phyloP scores from a whole-genome alignment of 1,140 invertebrate species.

The Chironomus striatipennis region DNA sequence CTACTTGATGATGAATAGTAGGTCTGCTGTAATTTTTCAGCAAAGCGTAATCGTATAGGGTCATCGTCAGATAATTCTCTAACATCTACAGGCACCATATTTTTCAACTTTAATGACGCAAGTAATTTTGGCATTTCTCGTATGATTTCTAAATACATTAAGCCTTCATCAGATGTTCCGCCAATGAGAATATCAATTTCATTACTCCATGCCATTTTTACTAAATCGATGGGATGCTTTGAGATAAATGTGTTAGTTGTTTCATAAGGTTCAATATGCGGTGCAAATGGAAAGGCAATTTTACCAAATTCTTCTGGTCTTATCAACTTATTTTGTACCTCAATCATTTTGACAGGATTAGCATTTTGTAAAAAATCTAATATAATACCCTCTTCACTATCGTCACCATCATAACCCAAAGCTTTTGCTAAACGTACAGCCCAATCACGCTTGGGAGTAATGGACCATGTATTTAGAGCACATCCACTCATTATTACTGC shows the following conservation, averaged over 20 bases:
- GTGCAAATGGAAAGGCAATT: conserved; percentile 25
- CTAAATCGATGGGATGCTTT: conserved; percentile 36
- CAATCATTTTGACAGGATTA: conserved; percentile 27
- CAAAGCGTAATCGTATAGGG: not conserved
- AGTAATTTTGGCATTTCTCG: conserved; percentile 23
- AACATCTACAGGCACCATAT: conserved; percentile 17
- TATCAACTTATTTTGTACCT: not conserved
- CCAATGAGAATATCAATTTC: conserved; percentile 41
- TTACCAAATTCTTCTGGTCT: not conserved
- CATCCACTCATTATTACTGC: conserved; percentile 40
- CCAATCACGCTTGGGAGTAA: conserved; percentile 35
- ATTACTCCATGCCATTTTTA: conserved; percentile 39
- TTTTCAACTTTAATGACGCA: not conserved
- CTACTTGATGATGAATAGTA: not conserved
- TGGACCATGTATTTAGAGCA: conserved; percentile 35
- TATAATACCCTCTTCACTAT: conserved; percentile 31
- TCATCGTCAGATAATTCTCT: not conserved
- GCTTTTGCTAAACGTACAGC: conserved; percentile 35
- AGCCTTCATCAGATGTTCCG: conserved; percentile 39
- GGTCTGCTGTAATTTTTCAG: not conserved
- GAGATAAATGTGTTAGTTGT: conserved; percentile 35
- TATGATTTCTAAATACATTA: conserved; percentile 32
- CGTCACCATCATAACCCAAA: conserved; percentile 33
- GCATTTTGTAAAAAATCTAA: conserved; percentile 32
- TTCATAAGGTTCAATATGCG: conserved; percentile 39